Evolutionary conservation across 2,797 vertebrate species (phyloP).

Genomic region (Myotis myotis): DNA sequence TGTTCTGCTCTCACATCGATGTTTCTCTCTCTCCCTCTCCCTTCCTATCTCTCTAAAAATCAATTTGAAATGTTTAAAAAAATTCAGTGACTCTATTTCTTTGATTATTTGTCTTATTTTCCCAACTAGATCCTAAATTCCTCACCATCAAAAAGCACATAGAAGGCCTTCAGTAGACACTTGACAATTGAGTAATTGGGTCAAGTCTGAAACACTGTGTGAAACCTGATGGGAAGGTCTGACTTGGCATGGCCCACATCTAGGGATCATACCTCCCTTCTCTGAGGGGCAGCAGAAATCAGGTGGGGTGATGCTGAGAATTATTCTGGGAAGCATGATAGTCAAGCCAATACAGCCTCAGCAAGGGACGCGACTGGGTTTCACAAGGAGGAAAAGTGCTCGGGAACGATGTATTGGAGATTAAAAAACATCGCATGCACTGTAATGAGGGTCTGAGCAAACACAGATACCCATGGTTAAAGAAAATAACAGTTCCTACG

Average conservation of each 20-base stretch:
- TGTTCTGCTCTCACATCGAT: no score
- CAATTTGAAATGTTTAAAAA: not conserved
- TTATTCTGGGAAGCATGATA: constrained; percentile 1
- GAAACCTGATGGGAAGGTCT: constrained; percentile 1
- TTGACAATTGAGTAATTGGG: not conserved
- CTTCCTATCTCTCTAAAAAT: no score
- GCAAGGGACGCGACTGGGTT: not conserved
- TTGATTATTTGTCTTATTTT: constrained; percentile 24
- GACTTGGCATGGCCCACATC: not conserved
- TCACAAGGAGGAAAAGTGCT: constrained; percentile 31
- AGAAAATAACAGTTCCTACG: constrained; percentile 72
- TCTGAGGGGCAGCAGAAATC: constrained; percentile 28
- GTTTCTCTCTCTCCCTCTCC: no score
- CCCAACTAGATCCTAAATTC: not conserved
- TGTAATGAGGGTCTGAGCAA: constrained; percentile 71
- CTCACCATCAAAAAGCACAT: not conserved
- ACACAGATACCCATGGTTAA: constrained; percentile 74
- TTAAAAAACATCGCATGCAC: constrained; percentile 69
- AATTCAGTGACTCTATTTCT: not conserved
- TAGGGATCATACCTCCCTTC: not conserved
- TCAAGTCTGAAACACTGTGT: not conserved
- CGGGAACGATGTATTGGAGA: constrained; percentile 35
- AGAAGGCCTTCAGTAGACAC: not conserved
- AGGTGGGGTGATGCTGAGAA: constrained; percentile 48
- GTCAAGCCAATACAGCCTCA: not conserved